Evolutionary conservation across 1,140 invertebrate species (phyloP).

Genomic region (Cydia strobilella): DNA sequence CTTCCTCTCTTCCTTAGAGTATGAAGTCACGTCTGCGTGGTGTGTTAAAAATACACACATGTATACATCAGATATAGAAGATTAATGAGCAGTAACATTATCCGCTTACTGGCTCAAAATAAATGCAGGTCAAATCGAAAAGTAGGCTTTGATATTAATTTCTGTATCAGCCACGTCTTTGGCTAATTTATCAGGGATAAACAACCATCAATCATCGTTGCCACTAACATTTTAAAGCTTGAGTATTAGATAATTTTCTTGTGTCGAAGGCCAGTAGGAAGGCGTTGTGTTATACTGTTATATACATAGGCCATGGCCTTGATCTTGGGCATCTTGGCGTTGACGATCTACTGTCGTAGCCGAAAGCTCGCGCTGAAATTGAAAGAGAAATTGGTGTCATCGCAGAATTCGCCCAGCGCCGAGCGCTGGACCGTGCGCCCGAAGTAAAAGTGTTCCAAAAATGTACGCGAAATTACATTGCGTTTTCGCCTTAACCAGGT

Average conservation of each 20-base stretch:
- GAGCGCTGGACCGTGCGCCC: slow-evolving; percentile 51
- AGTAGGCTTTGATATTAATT: not conserved
- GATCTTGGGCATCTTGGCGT: slow-evolving; percentile 23
- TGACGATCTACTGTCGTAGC: slow-evolving; percentile 4
- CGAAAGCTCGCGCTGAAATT: slow-evolving; percentile 44
- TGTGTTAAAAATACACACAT: not conserved
- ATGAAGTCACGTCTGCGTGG: not conserved
- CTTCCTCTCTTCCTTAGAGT: not conserved
- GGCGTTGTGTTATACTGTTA: not conserved
- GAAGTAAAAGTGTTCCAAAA: slow-evolving; percentile 79
- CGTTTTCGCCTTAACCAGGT: slow-evolving; percentile 76
- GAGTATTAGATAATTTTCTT: not conserved
- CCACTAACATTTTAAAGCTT: not conserved
- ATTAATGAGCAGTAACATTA: not conserved
- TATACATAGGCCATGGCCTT: slow-evolving; percentile 7
- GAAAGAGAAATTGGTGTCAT: slow-evolving; percentile 79
- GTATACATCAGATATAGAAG: not conserved
- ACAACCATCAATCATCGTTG: not conserved
- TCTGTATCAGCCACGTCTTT: not conserved
- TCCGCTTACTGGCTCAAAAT: not conserved
- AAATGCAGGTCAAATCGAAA: slow-evolving; percentile 9
- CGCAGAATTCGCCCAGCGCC: slow-evolving; percentile 55
- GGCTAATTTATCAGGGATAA: not conserved
- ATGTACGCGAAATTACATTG: slow-evolving; percentile 78
- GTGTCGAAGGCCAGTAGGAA: not conserved